Evolutionary conservation across 2,797 vertebrate genomes (phyloP), one percentile per base, ranked within the genome.

Genomic region (Caiman crocodilus): DNA sequence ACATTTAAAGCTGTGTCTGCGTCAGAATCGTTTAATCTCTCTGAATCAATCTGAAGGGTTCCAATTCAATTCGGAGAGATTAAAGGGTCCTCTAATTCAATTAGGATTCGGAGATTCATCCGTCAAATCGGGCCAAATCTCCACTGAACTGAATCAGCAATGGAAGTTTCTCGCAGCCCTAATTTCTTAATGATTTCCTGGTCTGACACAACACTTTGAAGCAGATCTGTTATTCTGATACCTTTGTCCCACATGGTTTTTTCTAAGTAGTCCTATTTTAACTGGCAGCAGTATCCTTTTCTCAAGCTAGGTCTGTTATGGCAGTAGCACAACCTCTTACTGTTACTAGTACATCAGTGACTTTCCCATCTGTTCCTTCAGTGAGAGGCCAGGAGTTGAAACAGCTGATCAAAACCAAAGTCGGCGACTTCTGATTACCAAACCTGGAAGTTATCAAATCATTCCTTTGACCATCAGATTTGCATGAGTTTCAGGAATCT

Each of bases 321-420:
- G 63, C 65, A 79, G 18, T 83, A 26, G 20, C 35, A 25, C 59
- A 55, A 64, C 77, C 84, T 89, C 30, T 64, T 89, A 28, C 76
- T 69, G 60, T 35, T 91, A 65, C 78, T 89, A 64, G 84, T 76
- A 35, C 57, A 61, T 73, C n/a, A 69, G 32, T 76, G 58, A 26
- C 61, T 94, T 94, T 87, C 81, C 78, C 59, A 87, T 60, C 35
- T 90, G 78, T 85, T 56, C 85, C 18, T 58, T 32, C 78, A 69
- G 55, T 35, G 65, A 91, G 88, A 93, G 28, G n/a, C 90, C 73
- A 85, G 67, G 88, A 63, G 75, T 88, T 42, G n/a, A 88, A 93
- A 91, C 61, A 76, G 10, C 71, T 73, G 84, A 87, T 85, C 85
- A 73, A 84, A 21, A 82, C 21, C 11, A 11, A 82, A 84, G 94